These are phyloP conservation scores for Crioceris asparagi DNA, from an alignment of 2,888 invertebrate genomes.

Conservation along the genomic window DNA sequence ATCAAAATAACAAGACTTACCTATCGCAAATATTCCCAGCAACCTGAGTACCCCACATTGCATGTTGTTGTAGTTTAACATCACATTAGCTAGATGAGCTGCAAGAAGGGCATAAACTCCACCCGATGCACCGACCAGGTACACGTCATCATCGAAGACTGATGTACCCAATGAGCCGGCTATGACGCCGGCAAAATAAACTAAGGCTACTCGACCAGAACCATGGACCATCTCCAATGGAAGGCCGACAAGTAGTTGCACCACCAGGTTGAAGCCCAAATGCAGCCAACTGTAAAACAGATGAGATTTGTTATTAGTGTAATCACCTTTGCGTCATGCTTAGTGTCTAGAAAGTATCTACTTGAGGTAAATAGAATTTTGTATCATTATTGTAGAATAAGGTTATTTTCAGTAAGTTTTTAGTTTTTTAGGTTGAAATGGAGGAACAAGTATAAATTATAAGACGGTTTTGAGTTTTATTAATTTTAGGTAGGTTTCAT, in stretches of 20 bases:
- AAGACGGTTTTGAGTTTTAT: too few species aligned
- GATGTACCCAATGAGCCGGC: slow-evolving; percentile 81
- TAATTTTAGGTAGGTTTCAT: too few species aligned
- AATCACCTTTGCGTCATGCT: too few species aligned
- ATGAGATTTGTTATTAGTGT: too few species aligned
- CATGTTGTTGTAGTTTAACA: slow-evolving; percentile 93
- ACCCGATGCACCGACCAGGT: slow-evolving; percentile 92
- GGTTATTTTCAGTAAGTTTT: too few species aligned
- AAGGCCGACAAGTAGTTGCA: slow-evolving; percentile 85
- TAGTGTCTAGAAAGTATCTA: too few species aligned
- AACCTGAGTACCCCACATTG: slow-evolving; percentile 83
- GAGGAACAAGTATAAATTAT: too few species aligned
- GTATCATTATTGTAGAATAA: too few species aligned
- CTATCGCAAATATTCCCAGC: slow-evolving; percentile 83
- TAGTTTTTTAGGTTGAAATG: too few species aligned
- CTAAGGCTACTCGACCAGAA: slow-evolving; percentile 71
- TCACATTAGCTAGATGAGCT: slow-evolving; percentile 90
- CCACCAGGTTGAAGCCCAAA: slow-evolving; percentile 85
- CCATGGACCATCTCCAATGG: slow-evolving; percentile 97
- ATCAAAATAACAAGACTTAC: slow-evolving; percentile 46
- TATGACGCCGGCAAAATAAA: slow-evolving; percentile 87
- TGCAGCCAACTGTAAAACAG: slow-evolving; percentile 69
- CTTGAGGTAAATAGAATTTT: too few species aligned
- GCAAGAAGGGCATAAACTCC: slow-evolving; percentile 95
- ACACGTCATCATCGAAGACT: slow-evolving; percentile 88